phyloP scores from a whole-genome alignment of 2,113 vertebrate species.

The Odocoileus hemionus region DNA sequence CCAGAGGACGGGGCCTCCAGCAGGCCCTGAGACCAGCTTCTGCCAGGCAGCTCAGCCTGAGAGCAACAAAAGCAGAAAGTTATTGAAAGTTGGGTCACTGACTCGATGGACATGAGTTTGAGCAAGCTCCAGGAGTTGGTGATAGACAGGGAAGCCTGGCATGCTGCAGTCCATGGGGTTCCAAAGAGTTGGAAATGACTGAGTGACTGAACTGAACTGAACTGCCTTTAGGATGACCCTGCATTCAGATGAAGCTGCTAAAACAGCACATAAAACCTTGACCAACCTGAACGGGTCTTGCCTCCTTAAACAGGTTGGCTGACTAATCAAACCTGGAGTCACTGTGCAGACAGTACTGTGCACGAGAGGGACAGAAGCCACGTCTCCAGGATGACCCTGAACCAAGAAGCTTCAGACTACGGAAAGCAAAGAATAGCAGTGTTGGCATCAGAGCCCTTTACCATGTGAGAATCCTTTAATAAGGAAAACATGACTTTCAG shows the following conservation, averaged over 20 bases:
- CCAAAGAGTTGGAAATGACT: not conserved
- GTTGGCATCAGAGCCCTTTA: not conserved
- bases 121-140: not conserved
- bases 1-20: not conserved
- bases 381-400: not conserved
- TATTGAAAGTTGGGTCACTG: not conserved
- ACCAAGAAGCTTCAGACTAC: not conserved
- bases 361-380: fast-evolving
- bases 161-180: not conserved
- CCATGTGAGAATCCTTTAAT: not conserved
- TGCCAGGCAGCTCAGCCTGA: fast-evolving
- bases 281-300: not conserved
- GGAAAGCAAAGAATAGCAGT: not conserved
- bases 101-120: not conserved
- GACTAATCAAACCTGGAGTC: not conserved
- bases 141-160: not conserved
- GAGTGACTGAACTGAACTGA: not conserved
- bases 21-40: not conserved
- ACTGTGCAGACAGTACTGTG: too few species aligned
- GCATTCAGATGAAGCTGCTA: not conserved
- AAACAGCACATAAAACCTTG: not conserved
- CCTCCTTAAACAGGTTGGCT: not conserved
- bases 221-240: not conserved
- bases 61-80: not conserved
- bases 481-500: not conserved